Conservation (phyloP, 1,140 invertebrate species). For the Pygmarrhopalites habei region DNA sequence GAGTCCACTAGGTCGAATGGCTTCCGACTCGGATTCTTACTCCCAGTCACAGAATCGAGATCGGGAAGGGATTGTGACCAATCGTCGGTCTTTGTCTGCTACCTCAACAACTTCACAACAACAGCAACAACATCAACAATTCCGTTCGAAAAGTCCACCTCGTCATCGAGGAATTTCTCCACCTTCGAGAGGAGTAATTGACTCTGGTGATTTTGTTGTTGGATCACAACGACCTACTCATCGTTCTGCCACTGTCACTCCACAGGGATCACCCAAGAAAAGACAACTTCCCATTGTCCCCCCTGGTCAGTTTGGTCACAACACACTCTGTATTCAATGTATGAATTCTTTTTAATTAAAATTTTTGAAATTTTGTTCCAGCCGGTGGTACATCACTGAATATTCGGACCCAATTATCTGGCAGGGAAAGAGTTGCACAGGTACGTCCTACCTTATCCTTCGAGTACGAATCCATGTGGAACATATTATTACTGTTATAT, state of each 20-base stretch:
- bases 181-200: conserved; percentile 24
- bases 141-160: conserved; percentile 37
- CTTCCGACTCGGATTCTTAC: conserved; percentile 28
- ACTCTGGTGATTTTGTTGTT: conserved; percentile 42
- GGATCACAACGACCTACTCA: conserved; percentile 51
- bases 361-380: too few species aligned
- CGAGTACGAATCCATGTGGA: too few species aligned
- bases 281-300: conserved; percentile 67
- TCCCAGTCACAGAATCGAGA: conserved; percentile 9
- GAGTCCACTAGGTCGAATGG: conserved; percentile 61
- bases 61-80: conserved; percentile 23
- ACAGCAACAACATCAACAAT: conserved; percentile 25
- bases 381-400: too few species aligned
- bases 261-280: conserved; percentile 89
- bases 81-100: conserved; percentile 29
- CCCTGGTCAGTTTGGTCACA: too few species aligned
- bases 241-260: conserved; percentile 81
- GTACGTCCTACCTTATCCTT: conserved; percentile 12
- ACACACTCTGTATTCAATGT: too few species aligned
- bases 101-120: neutral
- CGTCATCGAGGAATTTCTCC: conserved; percentile 22
- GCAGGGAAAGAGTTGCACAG: conserved; percentile 39
- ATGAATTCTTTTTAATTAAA: too few species aligned
- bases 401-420: too few species aligned
- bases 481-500: neutral